A percentile compares a stretch with the other conserved stretches of the same genome.
Conservation (phyloP, 2,113 vertebrate genomes). For the Acanthisitta chloris region DNA sequence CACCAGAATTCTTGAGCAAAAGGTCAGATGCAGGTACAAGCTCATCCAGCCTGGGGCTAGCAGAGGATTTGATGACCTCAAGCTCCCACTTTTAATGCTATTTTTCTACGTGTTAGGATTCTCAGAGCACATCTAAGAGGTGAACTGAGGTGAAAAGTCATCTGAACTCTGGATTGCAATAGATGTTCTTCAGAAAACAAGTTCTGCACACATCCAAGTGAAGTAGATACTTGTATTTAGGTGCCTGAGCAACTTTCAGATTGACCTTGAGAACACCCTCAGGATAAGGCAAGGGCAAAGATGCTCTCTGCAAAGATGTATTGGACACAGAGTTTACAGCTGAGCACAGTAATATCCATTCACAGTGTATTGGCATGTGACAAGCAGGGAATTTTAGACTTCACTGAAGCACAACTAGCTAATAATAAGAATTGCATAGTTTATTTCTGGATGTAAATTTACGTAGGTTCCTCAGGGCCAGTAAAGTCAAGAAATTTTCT, state of each 20-base stretch:
- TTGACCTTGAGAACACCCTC: background rate
- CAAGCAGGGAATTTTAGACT: background rate
- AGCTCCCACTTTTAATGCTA: background rate
- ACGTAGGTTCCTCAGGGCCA: background rate
- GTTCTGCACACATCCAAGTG: background rate
- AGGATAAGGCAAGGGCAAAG: background rate
- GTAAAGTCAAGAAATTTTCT: background rate
- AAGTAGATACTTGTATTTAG: background rate
- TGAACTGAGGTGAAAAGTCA: background rate
- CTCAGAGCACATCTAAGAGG: background rate
- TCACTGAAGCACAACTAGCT: background rate
- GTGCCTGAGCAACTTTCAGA: background rate
- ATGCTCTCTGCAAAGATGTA: background rate
- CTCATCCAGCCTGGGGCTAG: background rate
- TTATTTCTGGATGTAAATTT: conserved; percentile 11
- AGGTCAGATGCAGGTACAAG: background rate
- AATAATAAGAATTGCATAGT: background rate
- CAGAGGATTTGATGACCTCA: background rate
- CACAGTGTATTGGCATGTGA: background rate
- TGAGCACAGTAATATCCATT: background rate
- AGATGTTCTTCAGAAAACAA: background rate
- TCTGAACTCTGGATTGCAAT: background rate
- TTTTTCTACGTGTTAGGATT: background rate
- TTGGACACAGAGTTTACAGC: background rate
- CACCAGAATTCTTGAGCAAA: background rate